These are phyloP conservation scores for Parus major DNA, from an alignment of 2,113 vertebrate species.

Conservation along the genomic window DNA sequence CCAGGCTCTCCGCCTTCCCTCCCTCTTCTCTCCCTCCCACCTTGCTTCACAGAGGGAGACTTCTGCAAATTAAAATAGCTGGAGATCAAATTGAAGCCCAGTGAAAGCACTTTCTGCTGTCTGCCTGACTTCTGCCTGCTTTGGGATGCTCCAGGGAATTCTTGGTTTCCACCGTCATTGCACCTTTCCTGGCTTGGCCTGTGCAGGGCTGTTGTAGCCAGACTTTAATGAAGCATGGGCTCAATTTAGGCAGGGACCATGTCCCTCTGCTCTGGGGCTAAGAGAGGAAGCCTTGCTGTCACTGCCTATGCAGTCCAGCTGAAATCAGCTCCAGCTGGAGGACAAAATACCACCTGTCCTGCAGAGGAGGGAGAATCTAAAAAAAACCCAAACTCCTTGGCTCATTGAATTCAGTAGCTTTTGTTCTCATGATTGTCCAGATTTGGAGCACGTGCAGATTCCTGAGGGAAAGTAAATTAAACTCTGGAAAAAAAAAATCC, in stretches of 20 bases:
- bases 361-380: not conserved
- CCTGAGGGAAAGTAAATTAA: not conserved
- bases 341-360: not conserved
- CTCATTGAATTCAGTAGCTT: not conserved
- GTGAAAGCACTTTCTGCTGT: not conserved
- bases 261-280: not conserved
- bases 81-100: not conserved
- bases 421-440: not conserved
- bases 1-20: not conserved
- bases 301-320: not conserved
- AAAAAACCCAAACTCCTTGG: not conserved
- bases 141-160: not conserved
- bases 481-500: not conserved
- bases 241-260: not conserved
- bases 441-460: not conserved
- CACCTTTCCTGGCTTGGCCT: not conserved
- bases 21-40: not conserved
- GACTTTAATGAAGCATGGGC: not conserved
- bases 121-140: not conserved
- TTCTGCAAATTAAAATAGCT: not conserved
- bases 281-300: not conserved
- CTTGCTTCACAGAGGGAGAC: not conserved
- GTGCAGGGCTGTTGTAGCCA: not conserved
- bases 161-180: not conserved
- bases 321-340: not conserved